Conservation (phyloP, 2,888 invertebrate species). For the Nebria salina region DNA sequence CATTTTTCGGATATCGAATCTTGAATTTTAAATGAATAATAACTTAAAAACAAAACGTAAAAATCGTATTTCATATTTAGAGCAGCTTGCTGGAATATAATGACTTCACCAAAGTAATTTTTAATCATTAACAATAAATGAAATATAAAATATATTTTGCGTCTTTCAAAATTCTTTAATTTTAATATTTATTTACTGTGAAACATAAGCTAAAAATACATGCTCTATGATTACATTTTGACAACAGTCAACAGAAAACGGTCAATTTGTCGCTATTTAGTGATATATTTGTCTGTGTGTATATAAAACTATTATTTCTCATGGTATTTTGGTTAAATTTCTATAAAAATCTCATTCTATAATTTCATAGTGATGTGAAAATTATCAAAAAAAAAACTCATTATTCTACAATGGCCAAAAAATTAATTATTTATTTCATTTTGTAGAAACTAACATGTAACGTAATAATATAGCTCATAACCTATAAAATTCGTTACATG, state of each 20-base stretch:
- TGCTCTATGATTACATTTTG: neutral
- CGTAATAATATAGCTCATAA: too few relatives aligned
- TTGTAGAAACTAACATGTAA: too few relatives aligned
- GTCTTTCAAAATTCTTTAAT: neutral
- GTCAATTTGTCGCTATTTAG: neutral
- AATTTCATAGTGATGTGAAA: neutral
- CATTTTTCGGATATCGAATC: too few relatives aligned
- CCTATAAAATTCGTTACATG: too few relatives aligned
- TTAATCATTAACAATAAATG: neutral
- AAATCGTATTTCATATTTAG: too few relatives aligned
- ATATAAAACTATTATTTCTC: neutral
- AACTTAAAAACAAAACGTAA: too few relatives aligned
- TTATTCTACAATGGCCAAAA: too few relatives aligned
- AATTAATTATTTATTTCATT: too few relatives aligned
- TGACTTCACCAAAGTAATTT: neutral
- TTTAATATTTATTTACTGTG: neutral
- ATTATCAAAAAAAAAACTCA: neutral
- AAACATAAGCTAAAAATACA: neutral
- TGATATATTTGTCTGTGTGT: slow-evolving; percentile 1
- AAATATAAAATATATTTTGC: neutral
- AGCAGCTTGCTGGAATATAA: too few relatives aligned
- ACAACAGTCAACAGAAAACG: slow-evolving; percentile 1
- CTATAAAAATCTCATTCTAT: neutral
- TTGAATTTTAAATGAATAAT: too few relatives aligned
- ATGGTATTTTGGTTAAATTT: neutral